A percentile compares a stretch with the other conserved stretches of the same genome.
Conservation (phyloP, 2,113 vertebrate species). For the Spea multiplicata region DNA sequence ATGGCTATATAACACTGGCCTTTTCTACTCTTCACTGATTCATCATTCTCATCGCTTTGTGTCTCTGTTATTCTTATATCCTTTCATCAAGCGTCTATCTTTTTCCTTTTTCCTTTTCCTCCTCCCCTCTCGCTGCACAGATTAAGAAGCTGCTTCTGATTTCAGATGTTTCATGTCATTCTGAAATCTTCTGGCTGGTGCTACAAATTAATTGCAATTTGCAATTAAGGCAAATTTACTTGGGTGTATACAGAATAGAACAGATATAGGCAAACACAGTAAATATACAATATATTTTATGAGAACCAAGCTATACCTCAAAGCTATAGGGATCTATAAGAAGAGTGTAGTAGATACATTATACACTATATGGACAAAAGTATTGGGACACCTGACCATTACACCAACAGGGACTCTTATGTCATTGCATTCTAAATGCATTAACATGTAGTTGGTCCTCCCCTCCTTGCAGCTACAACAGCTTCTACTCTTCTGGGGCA, state of each 20-base stretch:
- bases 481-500: too few relatives aligned
- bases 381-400: too few relatives aligned
- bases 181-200: constrained; percentile 12
- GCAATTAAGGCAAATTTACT: constrained; percentile 6
- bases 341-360: neutral
- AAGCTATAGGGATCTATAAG: too few relatives aligned
- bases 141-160: constrained; percentile 34
- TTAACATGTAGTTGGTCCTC: too few relatives aligned
- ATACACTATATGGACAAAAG: too few relatives aligned
- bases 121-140: constrained; percentile 19
- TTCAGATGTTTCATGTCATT: constrained; percentile 32
- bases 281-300: too few relatives aligned
- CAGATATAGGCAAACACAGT: neutral
- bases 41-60: constrained; percentile 13
- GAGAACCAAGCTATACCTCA: neutral
- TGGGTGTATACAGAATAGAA: neutral
- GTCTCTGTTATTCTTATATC: constrained; percentile 19
- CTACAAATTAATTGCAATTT: constrained; percentile 28
- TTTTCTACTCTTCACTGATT: constrained; percentile 7
- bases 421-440: too few relatives aligned
- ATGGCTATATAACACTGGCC: constrained; percentile 12
- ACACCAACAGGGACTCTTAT: too few relatives aligned
- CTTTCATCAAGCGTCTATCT: constrained; percentile 37
- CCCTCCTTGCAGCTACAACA: too few relatives aligned
- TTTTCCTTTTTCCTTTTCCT: constrained; percentile 16